Conservation (phyloP, 92 coral and sea anemone species). For the Phenganax stokvisi region DNA sequence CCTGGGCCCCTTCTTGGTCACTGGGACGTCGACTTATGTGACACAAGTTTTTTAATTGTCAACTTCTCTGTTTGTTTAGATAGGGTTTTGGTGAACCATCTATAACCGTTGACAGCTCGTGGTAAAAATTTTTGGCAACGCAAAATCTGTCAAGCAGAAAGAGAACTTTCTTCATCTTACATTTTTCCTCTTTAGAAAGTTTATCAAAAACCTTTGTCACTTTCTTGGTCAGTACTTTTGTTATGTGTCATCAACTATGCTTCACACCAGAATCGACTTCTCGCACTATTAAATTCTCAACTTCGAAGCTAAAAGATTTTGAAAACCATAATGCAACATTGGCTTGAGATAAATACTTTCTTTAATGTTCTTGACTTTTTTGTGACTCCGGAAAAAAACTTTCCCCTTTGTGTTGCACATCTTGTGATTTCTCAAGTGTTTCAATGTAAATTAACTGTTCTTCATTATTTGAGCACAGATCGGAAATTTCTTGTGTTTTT, state of each 20-base stretch:
- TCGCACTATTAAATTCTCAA: conserved; percentile 49
- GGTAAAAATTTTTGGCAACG: conserved; percentile 56
- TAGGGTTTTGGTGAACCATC: conserved; percentile 50
- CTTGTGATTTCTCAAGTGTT: conserved; percentile 25
- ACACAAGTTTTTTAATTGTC: conserved; percentile 54
- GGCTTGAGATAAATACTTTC: conserved; percentile 44
- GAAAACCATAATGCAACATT: conserved; percentile 62
- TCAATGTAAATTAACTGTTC: conserved; percentile 43
- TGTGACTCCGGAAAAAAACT: conserved; percentile 41
- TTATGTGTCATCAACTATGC: conserved; percentile 3
- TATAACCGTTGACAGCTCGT: conserved; percentile 51
- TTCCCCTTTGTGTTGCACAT: conserved; percentile 42
- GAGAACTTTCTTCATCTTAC: conserved; percentile 48
- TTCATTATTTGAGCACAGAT: conserved; percentile 47
- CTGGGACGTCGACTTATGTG: conserved; percentile 57
- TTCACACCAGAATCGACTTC: conserved; percentile 51
- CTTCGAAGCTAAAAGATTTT: conserved; percentile 58
- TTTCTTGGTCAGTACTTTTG: conserved; percentile 25
- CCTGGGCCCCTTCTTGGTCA: conserved; percentile 52
- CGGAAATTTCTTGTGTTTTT: conserved; percentile 41
- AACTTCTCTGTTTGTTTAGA: conserved; percentile 53
- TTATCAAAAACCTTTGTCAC: conserved; percentile 43
- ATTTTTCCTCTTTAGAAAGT: conserved; percentile 46
- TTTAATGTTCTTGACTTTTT: conserved; percentile 56
- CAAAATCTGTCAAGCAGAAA: conserved; percentile 61